Conservation (phyloP, 2,113 vertebrate genomes). For the Tychaedon coryphoeus region DNA sequence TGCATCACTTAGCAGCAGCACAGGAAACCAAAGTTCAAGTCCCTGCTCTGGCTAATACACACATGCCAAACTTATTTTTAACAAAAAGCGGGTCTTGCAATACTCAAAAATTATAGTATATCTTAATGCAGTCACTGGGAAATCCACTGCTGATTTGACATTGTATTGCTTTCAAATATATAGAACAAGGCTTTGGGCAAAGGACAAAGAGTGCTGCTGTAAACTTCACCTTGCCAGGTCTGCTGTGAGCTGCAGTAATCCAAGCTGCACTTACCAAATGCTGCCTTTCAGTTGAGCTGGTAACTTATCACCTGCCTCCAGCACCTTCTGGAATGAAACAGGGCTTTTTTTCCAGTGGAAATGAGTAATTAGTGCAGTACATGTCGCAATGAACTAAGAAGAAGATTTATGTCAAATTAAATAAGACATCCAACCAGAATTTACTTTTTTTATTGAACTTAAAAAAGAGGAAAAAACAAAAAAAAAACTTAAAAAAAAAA, state of each 20-base stretch:
- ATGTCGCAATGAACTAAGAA: neutral
- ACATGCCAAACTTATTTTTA: neutral
- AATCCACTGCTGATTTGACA: neutral
- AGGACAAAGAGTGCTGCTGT: neutral
- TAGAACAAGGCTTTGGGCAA: neutral
- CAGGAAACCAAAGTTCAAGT: neutral
- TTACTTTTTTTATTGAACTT: neutral
- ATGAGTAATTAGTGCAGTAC: neutral
- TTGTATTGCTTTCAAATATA: neutral
- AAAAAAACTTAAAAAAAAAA: too few relatives aligned
- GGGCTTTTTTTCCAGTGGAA: accelerated
- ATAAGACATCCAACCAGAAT: neutral
- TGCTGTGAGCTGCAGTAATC: neutral
- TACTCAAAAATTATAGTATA: neutral
- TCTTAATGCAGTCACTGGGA: neutral
- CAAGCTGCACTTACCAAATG: neutral
- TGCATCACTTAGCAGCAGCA: neutral
- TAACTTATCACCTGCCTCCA: neutral
- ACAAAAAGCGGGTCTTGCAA: neutral
- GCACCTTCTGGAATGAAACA: neutral
- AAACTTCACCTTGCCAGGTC: neutral
- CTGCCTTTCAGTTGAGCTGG: neutral
- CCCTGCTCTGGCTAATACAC: neutral
- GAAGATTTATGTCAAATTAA: neutral
- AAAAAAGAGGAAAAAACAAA: neutral